These are phyloP conservation scores for Scytalopus superciliaris DNA, from an alignment of 2,113 vertebrate species.

Conservation along the genomic window DNA sequence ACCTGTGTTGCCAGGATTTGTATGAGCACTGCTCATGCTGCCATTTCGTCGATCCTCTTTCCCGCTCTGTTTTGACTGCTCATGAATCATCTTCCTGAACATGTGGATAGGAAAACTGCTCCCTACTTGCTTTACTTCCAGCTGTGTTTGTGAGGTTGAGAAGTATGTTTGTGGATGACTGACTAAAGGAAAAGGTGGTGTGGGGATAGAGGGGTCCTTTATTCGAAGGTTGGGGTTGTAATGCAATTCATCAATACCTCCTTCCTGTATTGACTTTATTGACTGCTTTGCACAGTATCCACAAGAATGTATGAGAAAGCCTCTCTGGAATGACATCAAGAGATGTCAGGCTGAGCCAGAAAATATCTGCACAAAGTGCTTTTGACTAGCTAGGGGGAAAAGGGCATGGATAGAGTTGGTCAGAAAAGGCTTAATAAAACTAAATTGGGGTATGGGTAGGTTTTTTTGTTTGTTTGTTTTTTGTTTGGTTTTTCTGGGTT, in stretches of 20 bases:
- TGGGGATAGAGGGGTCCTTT: neutral
- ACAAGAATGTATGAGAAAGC: neutral
- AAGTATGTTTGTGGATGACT: neutral
- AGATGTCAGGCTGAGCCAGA: neutral
- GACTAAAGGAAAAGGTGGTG: neutral
- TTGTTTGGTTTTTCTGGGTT: neutral
- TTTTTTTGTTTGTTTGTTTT: neutral
- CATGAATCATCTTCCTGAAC: neutral
- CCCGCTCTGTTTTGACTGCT: neutral
- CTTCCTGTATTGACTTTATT: neutral
- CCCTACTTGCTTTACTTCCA: neutral
- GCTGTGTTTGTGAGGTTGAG: neutral
- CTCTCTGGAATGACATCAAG: neutral
- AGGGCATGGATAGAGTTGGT: neutral
- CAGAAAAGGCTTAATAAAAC: neutral
- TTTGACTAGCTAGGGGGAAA: neutral
- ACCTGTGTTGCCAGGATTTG: neutral
- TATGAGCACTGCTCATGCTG: neutral
- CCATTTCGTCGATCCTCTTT: neutral
- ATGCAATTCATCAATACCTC: neutral
- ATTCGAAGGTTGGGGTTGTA: neutral
- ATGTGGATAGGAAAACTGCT: neutral
- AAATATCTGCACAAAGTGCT: neutral
- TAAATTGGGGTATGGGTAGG: neutral
- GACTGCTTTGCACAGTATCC: neutral